Base-by-base conservation (phyloP, 2,113 vertebrate species). In the Haplochromis vanheusdeni region DNA sequence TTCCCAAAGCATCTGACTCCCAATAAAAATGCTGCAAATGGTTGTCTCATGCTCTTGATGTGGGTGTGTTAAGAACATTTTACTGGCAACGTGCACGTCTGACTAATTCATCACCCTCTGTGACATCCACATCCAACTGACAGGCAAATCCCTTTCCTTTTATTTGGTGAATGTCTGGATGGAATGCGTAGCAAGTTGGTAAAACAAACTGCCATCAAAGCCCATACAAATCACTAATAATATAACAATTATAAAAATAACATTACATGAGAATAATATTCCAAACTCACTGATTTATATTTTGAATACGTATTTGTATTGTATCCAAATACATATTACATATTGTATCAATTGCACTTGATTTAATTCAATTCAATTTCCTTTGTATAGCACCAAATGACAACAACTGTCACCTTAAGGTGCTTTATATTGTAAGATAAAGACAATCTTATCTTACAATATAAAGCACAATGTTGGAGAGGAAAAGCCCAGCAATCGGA, bases 61-160 rank as follows among this genome's bases (percentile, higher is more conserved):
- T 89, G 89, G 83, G 87, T 81, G 93, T 51, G 92, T 92, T 84
- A 80, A 84, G 85, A 89, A 82, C 84, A 89, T 94, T 90, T 92
- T 45, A 26, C 80, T 87, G 86, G 84, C 86, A 70, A 85, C 40
- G 58, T 80, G 81, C 16, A 70, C 23, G 47, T 90, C 89, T 92
- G 89, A 93, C 83, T 91, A 89, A 94, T 90, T 91, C 88, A 87
- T 89, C 86, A 92, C 54, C 16, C 79, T 68, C 90, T 89, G 81
- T 86, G 89, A 83, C 84, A 81, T 83, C 62, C 42, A 89, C 81
- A 86, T 90, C 56, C 86, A 75, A 88, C 80, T 87, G 89, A 90
- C 79, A 81, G 68, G 86, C 81, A 81, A 83, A 85, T 87, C 73
- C 81, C 45, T 82, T 81, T 89, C 49, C 37, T 80, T 85, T 90